phyloP scores from a whole-genome alignment of 2,888 invertebrate genomes.

The Pycnomerus fuliginosus region DNA sequence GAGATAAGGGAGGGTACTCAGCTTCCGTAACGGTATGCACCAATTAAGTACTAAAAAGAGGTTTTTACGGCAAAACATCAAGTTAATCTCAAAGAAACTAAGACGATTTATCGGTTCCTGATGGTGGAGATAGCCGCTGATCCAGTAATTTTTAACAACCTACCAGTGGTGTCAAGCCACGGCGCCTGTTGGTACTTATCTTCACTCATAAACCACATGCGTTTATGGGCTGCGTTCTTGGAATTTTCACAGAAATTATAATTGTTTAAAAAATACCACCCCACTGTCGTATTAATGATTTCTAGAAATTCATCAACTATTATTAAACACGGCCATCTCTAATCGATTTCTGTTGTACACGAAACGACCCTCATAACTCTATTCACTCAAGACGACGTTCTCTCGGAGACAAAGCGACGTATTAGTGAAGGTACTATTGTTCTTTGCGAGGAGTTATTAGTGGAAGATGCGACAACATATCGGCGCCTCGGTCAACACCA shows the following conservation, averaged over 20 bases:
- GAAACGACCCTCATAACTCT: conserved; percentile 39
- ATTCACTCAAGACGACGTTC: conserved; percentile 30
- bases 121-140: conserved; percentile 37
- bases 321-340: conserved; percentile 27
- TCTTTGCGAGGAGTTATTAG: conserved; percentile 32
- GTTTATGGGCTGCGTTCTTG: conserved; percentile 20
- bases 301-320: conserved; percentile 28
- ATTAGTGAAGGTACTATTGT: conserved; percentile 36
- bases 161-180: conserved; percentile 40
- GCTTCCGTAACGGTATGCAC: conserved; percentile 23
- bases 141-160: conserved; percentile 41
- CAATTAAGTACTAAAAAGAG: conserved; percentile 21
- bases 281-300: conserved; percentile 33
- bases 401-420: conserved; percentile 31
- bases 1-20: too few relatives aligned
- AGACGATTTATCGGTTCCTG: conserved; percentile 39
- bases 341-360: conserved; percentile 39
- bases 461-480: conserved; percentile 21
- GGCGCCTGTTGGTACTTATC: conserved; percentile 43
- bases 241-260: conserved; percentile 23
- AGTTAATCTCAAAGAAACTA: conserved; percentile 24
- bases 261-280: conserved; percentile 30
- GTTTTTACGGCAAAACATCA: conserved; percentile 21
- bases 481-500: conserved; percentile 26
- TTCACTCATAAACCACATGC: conserved; percentile 35